Evolutionary conservation across 1,140 invertebrate species (phyloP), one percentile per base, ranked within the genome.

Genomic region (Coptotermes formosanus): DNA sequence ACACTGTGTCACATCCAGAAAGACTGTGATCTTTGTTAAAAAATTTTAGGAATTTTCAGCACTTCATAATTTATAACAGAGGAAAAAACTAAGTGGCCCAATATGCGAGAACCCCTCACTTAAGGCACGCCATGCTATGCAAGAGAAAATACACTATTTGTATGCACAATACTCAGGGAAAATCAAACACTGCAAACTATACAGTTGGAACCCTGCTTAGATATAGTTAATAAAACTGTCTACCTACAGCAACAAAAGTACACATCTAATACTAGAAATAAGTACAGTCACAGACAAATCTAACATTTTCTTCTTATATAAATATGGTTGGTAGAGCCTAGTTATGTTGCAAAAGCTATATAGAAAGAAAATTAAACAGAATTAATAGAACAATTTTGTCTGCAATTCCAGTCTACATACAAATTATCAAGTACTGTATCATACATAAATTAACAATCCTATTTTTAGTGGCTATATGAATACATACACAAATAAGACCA

Each of bases 401-500:
- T 75, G 64, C 64, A 75, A 75, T 25, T 75, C 1, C 64, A 75
- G 64, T 75, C 64, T 75, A 75, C 64, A 75, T 64, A 75, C n/a
- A 85, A 45, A 52, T 85, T n/a, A 64, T 64, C 64, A 85, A 52
- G 64, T 43, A 52, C 59, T 85, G 64, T 85, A 43, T 75, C 64
- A 64, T 81, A 85, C 43, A 43, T 85, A 69, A 85, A 38, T 19
- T 32, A 82, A 75, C 44, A 44, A 9, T 16, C 85, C 64, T 43
- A 64, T 81, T 69, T 44, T 48, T 84, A 32, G 7, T 75, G 64
- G n/a, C 1, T 75, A 75, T 75, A n/a, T 75, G 64, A 75, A 75
- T 75, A 75, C 81, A 85, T 43, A 87, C 83, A 87, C 82, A 85
- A 82, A 86, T 55, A 69, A 86, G 85, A 83, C 87, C 87, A 87